A percentile compares a stretch with the other conserved stretches of the same genome.
These are phyloP conservation scores for Callimorpha dominula DNA, from an alignment of 2,888 invertebrate species.

Conservation along the genomic window DNA sequence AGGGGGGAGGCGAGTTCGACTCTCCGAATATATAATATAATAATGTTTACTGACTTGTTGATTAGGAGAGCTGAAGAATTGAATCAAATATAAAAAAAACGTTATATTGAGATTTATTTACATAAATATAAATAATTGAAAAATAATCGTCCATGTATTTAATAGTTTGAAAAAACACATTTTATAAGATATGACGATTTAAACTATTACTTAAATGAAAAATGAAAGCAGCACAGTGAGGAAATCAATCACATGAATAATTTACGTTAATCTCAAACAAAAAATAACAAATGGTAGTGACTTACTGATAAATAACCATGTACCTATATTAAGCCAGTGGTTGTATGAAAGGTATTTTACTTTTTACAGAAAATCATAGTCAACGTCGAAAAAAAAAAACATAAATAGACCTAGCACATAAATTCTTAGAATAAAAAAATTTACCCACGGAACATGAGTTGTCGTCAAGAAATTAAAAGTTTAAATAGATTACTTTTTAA, in stretches of 20 bases:
- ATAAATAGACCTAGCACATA: background rate
- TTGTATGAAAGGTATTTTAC: background rate
- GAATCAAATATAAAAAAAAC: too few relatives aligned
- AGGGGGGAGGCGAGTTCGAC: background rate
- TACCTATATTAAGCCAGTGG: background rate
- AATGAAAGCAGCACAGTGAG: background rate
- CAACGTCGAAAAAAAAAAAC: background rate
- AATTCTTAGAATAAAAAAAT: background rate
- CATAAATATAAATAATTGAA: background rate
- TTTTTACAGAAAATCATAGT: background rate
- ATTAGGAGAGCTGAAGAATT: background rate
- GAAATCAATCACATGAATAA: background rate
- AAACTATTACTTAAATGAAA: background rate
- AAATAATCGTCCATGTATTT: background rate
- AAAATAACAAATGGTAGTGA: background rate
- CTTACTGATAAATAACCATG: background rate
- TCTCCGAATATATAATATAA: constrained; percentile 1
- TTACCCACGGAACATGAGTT: too few relatives aligned
- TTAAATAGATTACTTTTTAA: background rate
- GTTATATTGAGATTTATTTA: too few relatives aligned
- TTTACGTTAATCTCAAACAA: background rate
- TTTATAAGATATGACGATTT: background rate
- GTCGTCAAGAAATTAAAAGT: background rate
- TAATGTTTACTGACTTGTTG: background rate
- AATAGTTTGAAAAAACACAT: background rate